Base-by-base conservation (phyloP, 1,140 invertebrate genomes). In the Apolygus lucorum region DNA sequence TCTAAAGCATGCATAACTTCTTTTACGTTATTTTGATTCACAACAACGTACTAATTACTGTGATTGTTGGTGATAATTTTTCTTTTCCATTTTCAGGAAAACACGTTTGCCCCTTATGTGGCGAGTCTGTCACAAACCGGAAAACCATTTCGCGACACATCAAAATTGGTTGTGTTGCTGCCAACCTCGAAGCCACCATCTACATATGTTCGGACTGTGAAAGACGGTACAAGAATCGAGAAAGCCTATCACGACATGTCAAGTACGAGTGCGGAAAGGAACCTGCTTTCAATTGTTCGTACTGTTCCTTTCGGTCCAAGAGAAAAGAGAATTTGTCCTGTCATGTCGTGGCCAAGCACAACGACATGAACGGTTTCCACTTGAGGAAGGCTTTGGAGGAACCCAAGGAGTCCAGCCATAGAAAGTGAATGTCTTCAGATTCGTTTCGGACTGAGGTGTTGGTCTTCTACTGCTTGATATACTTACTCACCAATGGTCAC, bases 251-350 rank as follows among this genome's bases (percentile, higher is more conserved):
- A 64, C 79, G 81, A 66, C 84, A 85, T 71, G 76, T 82, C 22
- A 78, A 80, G 17, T 80, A 83, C 63, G 84, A 84, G 69, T 85
- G 84, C 72, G 82, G 83, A 49, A 82, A 84, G 68, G 80, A 81
- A 64, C 83, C 83, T 27, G 76, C 79, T 2, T 84, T 83, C 74
- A 74, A 77, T 25, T 84, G 84, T 73, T 79, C 78, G 0, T 75
- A 80, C 29, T 85, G 84, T 72, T 77, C 79, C 22, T 78, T 78
- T 49, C 77, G 79, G 28, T 81, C 80, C 73, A 79, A 82, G 71
- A 81, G 81, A 68, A 82, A 81, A 68, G 80, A 78, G 71, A 81
- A 82, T 67, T 71, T 81, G 22, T 29, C 59, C 28, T 52, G 27
- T 22, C 69, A 70, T 24, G 54, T 70, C 28, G 28, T 70, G 2